Percentiles rank a stretch among this genome's conserved stretches.
Conservation (phyloP, 92 coral and sea anemone species). For the Muricea muricata region DNA sequence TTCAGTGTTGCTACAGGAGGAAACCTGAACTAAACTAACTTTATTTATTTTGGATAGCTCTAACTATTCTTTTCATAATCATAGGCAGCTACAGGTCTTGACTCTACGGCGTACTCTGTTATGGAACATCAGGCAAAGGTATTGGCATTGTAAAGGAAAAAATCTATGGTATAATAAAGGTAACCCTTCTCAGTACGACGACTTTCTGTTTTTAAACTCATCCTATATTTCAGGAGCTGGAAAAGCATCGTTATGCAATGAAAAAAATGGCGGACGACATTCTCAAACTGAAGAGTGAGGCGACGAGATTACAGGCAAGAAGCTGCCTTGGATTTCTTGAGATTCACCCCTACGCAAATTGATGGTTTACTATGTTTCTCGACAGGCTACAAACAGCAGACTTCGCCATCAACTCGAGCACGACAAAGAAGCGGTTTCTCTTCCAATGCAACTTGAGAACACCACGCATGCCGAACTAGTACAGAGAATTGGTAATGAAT, state of each 20-base stretch:
- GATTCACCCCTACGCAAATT: background rate
- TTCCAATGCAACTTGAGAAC: constrained; percentile 81
- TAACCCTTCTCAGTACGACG: too few species aligned
- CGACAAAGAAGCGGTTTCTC: constrained; percentile 82
- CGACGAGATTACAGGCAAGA: constrained; percentile 84
- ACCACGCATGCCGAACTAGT: constrained; percentile 89
- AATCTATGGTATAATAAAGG: too few species aligned
- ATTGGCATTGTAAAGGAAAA: background rate
- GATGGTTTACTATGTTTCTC: background rate
- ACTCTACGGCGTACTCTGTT: background rate
- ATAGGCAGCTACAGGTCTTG: background rate
- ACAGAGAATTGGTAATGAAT: constrained; percentile 85
- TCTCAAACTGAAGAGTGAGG: constrained; percentile 82
- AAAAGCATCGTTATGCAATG: constrained; percentile 94
- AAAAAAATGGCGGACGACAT: constrained; percentile 93
- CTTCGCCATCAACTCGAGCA: constrained; percentile 80
- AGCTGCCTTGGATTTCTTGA: background rate
- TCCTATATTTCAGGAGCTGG: too few species aligned
- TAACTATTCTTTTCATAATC: too few species aligned
- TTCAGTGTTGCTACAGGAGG: too few species aligned
- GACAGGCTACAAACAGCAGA: constrained; percentile 85
- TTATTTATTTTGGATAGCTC: too few species aligned
- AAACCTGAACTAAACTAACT: too few species aligned
- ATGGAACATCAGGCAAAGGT: constrained; percentile 33
- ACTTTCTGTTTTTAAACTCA: too few species aligned